Evolutionary conservation across 2,888 invertebrate genomes (phyloP), one percentile per base, ranked within the genome.

Genomic region (Baccha elongata): DNA sequence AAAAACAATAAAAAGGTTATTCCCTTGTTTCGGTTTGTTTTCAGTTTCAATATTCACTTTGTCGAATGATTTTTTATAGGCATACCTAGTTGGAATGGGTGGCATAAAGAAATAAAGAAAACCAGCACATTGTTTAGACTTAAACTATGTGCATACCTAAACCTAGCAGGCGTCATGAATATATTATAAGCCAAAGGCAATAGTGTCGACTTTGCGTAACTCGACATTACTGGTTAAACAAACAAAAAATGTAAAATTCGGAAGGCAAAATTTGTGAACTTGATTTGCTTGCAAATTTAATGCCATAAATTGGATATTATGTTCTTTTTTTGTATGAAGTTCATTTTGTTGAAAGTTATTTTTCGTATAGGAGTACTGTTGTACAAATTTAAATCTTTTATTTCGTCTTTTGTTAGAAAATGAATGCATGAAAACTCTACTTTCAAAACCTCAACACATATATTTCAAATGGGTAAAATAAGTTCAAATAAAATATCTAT

Each of bases 1-100:
- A 55, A 23, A 21, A 55, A 37, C 55, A 21, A 37, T 55, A 37
- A 55, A 55, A 40, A 55, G 55, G 55, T 55, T 55, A 35, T 69
- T 55, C 48, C 60, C 50, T 50, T 19, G 52, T 21, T 71, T 71
- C 19, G 40, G 48, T 60, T 60, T 50, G 3, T 40, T 60, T 71
- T 71, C 1, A 50, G n/a, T 42, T 13, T 11, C 23, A 15, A 35
- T 53, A 8, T 35, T 37, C 17, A 48, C n/a, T 58, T 58, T 19
- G 48, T 60, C 17, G 15, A 8, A 32, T n/a, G 35, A 4, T 23
- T 55, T 32, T 32, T 32, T 32, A 32, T 32, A 8, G 8, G 23
- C 5, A 23, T 23, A 23, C 29, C n/a, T n/a, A n/a, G n/a, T n/a
- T n/a, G n/a, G n/a, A n/a, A n/a, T 1, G 8, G 3, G 8, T 32